These are phyloP conservation scores for Galerucella calmariensis DNA, from an alignment of 2,888 invertebrate genomes.

Conservation along the genomic window DNA sequence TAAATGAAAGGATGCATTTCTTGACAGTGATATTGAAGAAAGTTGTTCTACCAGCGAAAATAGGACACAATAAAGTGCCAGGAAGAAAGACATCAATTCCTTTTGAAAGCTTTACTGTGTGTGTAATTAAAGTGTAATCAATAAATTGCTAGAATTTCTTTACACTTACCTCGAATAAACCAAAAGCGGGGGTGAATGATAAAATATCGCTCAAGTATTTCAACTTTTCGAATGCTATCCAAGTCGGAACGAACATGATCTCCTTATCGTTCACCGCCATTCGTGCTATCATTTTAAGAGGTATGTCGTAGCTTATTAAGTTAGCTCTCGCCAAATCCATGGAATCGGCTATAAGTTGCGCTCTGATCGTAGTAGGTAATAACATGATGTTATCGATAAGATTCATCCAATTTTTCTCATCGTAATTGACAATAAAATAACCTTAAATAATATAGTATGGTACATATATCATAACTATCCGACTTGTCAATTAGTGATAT, in stretches of 20 bases:
- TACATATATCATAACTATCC: neutral
- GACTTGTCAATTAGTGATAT: neutral
- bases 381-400: constrained; percentile 67
- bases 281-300: constrained; percentile 66
- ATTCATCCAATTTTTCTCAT: constrained; percentile 70
- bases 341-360: constrained; percentile 78
- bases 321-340: constrained; percentile 71
- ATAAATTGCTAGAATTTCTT: too few species aligned
- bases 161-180: constrained; percentile 68
- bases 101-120: too few species aligned
- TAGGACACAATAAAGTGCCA: too few species aligned
- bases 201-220: constrained; percentile 70
- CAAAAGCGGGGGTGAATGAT: constrained; percentile 70
- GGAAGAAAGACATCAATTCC: too few species aligned
- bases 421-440: constrained; percentile 77
- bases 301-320: constrained; percentile 69
- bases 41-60: too few species aligned
- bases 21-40: too few species aligned
- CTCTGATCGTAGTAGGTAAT: constrained; percentile 72
- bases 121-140: too few species aligned
- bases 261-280: constrained; percentile 63
- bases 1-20: too few species aligned
- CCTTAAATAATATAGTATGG: constrained; percentile 61
- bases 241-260: constrained; percentile 71
- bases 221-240: constrained; percentile 69